A percentile compares a stretch with the other conserved stretches of the same genome.
phyloP scores from a whole-genome alignment of 1,140 invertebrate genomes.

The Drosophila lacteicornis region DNA sequence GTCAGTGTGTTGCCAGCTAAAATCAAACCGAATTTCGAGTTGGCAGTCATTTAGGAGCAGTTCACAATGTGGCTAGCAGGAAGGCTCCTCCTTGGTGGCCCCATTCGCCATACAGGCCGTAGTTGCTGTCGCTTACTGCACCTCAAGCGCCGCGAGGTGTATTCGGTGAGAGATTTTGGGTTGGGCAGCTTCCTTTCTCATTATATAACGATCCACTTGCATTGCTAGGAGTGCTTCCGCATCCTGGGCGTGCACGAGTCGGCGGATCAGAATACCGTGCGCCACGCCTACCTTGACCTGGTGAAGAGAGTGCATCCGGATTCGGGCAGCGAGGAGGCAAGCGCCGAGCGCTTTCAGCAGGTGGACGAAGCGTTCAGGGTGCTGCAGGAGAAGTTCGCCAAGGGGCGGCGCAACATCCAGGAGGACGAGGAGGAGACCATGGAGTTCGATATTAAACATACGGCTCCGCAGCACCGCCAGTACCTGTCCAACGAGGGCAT shows the following conservation, averaged over 20 bases:
- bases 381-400: slow-evolving; percentile 87
- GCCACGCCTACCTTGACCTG: slow-evolving; percentile 89
- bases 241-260: slow-evolving; percentile 88
- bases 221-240: slow-evolving; percentile 87
- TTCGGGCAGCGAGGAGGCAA: slow-evolving; percentile 88
- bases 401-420: slow-evolving; percentile 84
- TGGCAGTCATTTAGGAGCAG: background rate
- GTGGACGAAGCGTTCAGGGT: slow-evolving; percentile 87
- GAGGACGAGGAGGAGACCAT: slow-evolving; percentile 85
- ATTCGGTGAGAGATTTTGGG: slow-evolving; percentile 42
- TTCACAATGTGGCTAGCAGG: slow-evolving; percentile 32
- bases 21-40: background rate
- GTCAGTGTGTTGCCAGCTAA: slow-evolving; percentile 5
- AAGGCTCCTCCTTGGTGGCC: background rate
- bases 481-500: slow-evolving; percentile 92
- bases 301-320: slow-evolving; percentile 94
- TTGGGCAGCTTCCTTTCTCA: background rate
- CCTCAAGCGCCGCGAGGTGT: slow-evolving; percentile 56
- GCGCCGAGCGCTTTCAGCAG: slow-evolving; percentile 90
- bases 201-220: background rate
- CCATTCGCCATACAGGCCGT: background rate
- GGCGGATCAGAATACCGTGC: slow-evolving; percentile 90
- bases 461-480: slow-evolving; percentile 94
- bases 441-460: slow-evolving; percentile 89
- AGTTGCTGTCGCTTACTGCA: slow-evolving; percentile 39